phyloP scores from a whole-genome alignment of 2,797 vertebrate genomes.

The Pseudopleuronectes americanus region DNA sequence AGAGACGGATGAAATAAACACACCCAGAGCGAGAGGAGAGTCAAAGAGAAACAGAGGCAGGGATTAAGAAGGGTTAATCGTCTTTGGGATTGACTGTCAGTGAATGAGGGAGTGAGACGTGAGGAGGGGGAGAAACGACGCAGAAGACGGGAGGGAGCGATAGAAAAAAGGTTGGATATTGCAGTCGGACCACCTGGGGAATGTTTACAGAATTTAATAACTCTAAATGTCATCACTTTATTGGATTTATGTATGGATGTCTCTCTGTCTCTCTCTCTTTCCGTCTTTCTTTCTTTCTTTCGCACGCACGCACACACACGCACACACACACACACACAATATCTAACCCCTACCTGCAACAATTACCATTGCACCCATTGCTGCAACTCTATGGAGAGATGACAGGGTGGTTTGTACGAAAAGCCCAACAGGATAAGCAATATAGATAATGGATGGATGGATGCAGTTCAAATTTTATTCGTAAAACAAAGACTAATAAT shows the following conservation, averaged over 20 bases:
- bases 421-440: neutral
- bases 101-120: conserved; percentile 33
- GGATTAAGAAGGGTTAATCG: conserved; percentile 28
- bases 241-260: conserved; percentile 79
- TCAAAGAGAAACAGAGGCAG: neutral
- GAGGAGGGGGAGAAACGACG: conserved; percentile 1
- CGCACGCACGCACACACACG: no score
- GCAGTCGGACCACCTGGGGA: conserved; percentile 71
- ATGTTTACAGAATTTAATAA: conserved; percentile 82
- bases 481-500: no score
- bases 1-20: neutral
- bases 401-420: conserved; percentile 26
- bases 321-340: conserved; percentile 6
- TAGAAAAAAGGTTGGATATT: conserved; percentile 61
- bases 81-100: conserved; percentile 30
- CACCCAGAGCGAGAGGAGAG: neutral
- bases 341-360: conserved; percentile 40
- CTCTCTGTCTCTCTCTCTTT: conserved; percentile 33
- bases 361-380: conserved; percentile 44
- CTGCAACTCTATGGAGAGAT: conserved; percentile 42
- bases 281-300: neutral
- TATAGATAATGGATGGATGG: no score
- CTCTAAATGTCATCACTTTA: conserved; percentile 81
- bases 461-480: no score
- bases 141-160: conserved; percentile 22